A percentile compares a stretch with the other conserved stretches of the same genome.
Evolutionary conservation across 2,797 vertebrate genomes (phyloP).

Genomic region (Anguilla anguilla): DNA sequence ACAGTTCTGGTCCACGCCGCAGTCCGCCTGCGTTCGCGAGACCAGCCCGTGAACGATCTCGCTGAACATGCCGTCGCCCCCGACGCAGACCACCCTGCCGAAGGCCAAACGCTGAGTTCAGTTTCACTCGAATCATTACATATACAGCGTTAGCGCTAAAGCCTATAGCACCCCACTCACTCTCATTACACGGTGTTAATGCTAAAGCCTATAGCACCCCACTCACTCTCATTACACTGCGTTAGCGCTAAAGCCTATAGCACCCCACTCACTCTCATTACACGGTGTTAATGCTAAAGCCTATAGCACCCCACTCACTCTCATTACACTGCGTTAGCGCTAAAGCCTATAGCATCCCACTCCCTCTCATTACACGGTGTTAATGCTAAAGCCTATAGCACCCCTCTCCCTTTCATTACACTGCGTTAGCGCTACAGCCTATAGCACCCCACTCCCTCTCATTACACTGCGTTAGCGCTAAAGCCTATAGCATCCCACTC

Average conservation of each 20-base stretch:
- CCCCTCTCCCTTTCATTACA: neutral
- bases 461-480: neutral
- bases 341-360: neutral
- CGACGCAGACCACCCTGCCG: constrained; percentile 88
- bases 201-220: neutral
- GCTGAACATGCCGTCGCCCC: constrained; percentile 96
- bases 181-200: neutral
- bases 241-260: neutral
- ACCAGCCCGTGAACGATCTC: constrained; percentile 92
- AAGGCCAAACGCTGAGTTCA: neutral
- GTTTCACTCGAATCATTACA: neutral
- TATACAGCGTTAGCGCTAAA: neutral
- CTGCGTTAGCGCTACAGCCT: neutral
- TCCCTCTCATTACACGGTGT: neutral
- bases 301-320: neutral
- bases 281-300: neutral
- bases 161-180: neutral
- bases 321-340: neutral
- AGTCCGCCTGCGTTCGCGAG: constrained; percentile 78
- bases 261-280: neutral
- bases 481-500: neutral
- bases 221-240: neutral
- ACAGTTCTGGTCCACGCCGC: constrained; percentile 80
- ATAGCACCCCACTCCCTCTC: neutral
- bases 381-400: neutral